Evolutionary conservation across 2,113 vertebrate genomes (phyloP).

Genomic region (Dipodomys spectabilis): DNA sequence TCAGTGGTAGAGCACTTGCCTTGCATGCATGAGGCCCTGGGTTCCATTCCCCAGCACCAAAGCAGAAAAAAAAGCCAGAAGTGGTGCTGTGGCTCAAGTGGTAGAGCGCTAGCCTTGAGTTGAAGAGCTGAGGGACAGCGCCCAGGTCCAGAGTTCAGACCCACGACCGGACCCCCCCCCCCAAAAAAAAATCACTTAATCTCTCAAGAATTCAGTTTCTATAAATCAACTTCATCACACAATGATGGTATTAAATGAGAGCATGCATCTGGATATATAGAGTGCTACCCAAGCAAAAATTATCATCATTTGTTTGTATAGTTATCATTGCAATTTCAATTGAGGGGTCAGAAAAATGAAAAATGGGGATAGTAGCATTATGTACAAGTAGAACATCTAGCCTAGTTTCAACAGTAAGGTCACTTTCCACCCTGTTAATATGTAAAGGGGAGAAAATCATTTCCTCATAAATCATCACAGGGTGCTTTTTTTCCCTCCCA

Average conservation of each 20-base stretch:
- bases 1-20: too few relatives aligned
- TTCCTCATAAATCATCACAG: background rate
- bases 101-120: too few relatives aligned
- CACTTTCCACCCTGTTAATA: background rate
- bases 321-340: constrained; percentile 35
- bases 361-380: background rate
- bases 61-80: too few relatives aligned
- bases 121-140: too few relatives aligned
- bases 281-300: background rate
- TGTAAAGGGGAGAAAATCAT: background rate
- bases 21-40: too few relatives aligned
- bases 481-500: background rate
- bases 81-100: too few relatives aligned
- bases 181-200: background rate
- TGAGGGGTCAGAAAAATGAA: background rate
- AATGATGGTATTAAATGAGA: constrained; percentile 8
- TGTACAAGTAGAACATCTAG: background rate
- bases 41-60: too few relatives aligned
- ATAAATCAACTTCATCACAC: background rate
- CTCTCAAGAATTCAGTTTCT: constrained; percentile 17
- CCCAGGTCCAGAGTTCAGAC: too few relatives aligned
- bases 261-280: background rate
- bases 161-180: too few relatives aligned
- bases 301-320: background rate
- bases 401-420: background rate